These are phyloP conservation scores for Eudyptes chrysolophus DNA, from an alignment of 2,113 vertebrate genomes.

Conservation along the genomic window DNA sequence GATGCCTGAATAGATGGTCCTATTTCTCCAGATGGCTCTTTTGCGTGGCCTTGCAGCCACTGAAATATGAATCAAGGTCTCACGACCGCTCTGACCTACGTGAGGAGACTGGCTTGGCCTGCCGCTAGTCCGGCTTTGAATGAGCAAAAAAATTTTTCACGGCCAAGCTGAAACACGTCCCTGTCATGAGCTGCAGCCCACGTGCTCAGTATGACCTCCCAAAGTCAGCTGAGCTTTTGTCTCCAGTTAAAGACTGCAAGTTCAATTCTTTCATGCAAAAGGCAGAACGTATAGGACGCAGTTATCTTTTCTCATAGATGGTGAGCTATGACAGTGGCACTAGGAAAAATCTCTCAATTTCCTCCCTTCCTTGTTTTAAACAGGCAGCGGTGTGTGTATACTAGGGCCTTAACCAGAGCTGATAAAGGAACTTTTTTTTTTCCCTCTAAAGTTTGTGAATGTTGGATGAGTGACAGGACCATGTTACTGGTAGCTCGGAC, in stretches of 20 bases:
- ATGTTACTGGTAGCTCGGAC: conserved; percentile 67
- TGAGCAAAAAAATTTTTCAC: no score
- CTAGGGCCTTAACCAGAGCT: conserved; percentile 50
- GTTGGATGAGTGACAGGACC: conserved; percentile 65
- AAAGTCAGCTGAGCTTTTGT: background rate
- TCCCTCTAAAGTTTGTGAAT: conserved; percentile 15
- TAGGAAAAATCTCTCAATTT: conserved; percentile 19
- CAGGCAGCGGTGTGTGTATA: conserved; percentile 43
- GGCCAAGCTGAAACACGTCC: background rate
- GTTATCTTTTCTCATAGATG: background rate
- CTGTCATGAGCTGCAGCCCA: background rate
- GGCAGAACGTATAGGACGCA: background rate
- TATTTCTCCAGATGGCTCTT: background rate
- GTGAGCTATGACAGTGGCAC: background rate
- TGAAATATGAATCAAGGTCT: background rate
- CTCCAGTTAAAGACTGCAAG: no score
- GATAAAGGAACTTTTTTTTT: conserved; percentile 50
- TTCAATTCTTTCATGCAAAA: background rate
- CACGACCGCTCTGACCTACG: fast-evolving
- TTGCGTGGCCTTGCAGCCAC: fast-evolving
- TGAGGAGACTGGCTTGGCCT: no score
- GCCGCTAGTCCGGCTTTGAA: no score
- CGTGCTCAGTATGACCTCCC: background rate
- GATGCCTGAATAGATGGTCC: fast-evolving
- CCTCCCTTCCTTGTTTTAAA: background rate